Percentiles rank a stretch among this genome's conserved stretches.
phyloP scores from a whole-genome alignment of 2,888 invertebrate species.

The Aproaerema taeniolella region DNA sequence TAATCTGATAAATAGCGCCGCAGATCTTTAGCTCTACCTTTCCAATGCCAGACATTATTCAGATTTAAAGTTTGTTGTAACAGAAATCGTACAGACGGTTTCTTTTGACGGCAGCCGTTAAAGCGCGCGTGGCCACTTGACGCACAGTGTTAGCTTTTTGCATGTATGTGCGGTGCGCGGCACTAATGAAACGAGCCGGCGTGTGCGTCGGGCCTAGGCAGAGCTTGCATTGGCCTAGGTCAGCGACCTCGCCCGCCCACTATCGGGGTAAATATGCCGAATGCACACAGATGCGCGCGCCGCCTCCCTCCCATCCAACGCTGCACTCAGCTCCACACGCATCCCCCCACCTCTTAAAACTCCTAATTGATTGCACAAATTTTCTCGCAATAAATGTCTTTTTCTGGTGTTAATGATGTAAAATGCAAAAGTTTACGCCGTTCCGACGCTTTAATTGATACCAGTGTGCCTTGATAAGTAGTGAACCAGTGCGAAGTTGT shows the following conservation, averaged over 20 bases:
- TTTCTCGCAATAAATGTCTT: constrained; percentile 77
- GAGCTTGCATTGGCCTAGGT: constrained; percentile 75
- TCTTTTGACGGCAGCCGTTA: too few relatives aligned
- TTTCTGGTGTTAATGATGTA: constrained; percentile 74
- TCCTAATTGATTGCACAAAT: constrained; percentile 77
- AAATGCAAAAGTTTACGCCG: constrained; percentile 71
- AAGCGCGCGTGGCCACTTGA: constrained; percentile 67
- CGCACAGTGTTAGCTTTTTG: constrained; percentile 66
- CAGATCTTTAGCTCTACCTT: too few relatives aligned
- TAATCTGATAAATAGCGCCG: too few relatives aligned
- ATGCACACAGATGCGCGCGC: constrained; percentile 77
- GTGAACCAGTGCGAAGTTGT: constrained; percentile 34
- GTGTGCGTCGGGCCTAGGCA: constrained; percentile 67
- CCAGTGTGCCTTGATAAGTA: constrained; percentile 46
- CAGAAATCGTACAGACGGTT: too few relatives aligned
- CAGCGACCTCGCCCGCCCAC: constrained; percentile 73
- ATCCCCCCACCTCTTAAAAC: constrained; percentile 66
- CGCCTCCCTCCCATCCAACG: constrained; percentile 44
- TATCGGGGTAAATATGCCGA: constrained; percentile 77
- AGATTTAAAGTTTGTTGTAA: neutral
- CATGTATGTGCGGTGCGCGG: constrained; percentile 50
- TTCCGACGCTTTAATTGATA: constrained; percentile 66
- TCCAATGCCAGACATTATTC: too few relatives aligned
- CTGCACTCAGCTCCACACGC: constrained; percentile 66
- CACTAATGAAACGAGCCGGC: constrained; percentile 64